Percentiles rank a stretch among this genome's conserved stretches.
Evolutionary conservation across 2,113 vertebrate species (phyloP).

Genomic region (Polypterus senegalus): DNA sequence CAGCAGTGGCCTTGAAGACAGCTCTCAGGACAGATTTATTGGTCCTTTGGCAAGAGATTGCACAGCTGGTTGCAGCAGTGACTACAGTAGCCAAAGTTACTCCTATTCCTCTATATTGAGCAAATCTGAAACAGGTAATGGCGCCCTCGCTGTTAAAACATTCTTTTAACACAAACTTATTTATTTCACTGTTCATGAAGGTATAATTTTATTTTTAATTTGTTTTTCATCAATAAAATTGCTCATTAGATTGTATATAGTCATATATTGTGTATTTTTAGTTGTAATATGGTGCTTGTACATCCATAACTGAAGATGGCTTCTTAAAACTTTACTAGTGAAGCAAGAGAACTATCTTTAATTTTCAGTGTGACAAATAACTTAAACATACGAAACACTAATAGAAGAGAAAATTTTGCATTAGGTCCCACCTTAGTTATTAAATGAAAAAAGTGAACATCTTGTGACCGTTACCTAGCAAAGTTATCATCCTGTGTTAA

Average conservation of each 20-base stretch:
- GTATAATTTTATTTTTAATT: constrained; percentile 4
- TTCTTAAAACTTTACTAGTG: no score
- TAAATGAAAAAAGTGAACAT: no score
- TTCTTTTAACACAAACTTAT: neutral
- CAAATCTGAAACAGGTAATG: constrained; percentile 90
- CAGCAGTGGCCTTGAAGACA: constrained; percentile 64
- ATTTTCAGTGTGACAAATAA: no score
- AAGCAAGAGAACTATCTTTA: no score
- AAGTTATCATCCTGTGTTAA: no score
- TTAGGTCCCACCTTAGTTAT: no score
- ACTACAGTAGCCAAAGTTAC: constrained; percentile 86
- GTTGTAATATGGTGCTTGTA: no score
- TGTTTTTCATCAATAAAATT: constrained; percentile 16
- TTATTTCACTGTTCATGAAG: neutral
- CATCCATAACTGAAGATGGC: no score
- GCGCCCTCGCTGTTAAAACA: neutral
- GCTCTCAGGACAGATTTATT: constrained; percentile 73
- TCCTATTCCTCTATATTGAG: constrained; percentile 88
- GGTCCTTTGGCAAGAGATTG: constrained; percentile 81
- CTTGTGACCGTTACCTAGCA: no score
- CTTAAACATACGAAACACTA: no score
- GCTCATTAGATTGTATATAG: neutral
- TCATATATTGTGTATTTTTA: neutral
- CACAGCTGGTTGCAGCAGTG: constrained; percentile 67
- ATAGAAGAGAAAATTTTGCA: no score